Evolutionary conservation across 2,113 vertebrate genomes (phyloP).

Genomic region (Eubucco bourcierii): DNA sequence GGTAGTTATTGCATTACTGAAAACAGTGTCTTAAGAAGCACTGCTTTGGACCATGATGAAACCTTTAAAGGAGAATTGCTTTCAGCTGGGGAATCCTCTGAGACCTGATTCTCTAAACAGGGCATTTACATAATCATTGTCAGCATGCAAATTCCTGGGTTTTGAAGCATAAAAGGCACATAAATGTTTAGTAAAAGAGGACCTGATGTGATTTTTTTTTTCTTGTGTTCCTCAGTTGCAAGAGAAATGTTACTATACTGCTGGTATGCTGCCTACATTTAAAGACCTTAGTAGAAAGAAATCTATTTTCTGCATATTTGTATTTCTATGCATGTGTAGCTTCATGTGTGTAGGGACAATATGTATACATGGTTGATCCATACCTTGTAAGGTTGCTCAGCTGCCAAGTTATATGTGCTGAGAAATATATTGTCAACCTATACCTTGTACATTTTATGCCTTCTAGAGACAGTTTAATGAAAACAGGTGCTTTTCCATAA

Average conservation of each 20-base stretch:
- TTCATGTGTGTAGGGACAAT: not conserved
- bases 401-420: not conserved
- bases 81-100: slow-evolving; percentile 35
- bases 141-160: slow-evolving; percentile 49
- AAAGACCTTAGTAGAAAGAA: not conserved
- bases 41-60: slow-evolving; percentile 20
- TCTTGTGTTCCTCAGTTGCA: not conserved
- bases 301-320: not conserved
- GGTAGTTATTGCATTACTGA: not conserved
- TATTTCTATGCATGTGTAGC: not conserved
- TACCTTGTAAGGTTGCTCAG: not conserved
- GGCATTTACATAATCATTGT: slow-evolving; percentile 51
- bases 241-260: not conserved
- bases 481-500: slow-evolving; percentile 54
- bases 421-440: slow-evolving; percentile 27
- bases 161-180: slow-evolving; percentile 38
- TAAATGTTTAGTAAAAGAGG: slow-evolving; percentile 9
- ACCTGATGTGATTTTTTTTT: not conserved
- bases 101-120: slow-evolving; percentile 25
- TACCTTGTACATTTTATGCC: slow-evolving; percentile 5
- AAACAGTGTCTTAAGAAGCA: not conserved
- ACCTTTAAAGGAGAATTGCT: slow-evolving; percentile 48
- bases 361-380: not conserved
- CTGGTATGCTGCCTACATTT: not conserved
- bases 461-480: slow-evolving; percentile 61